A percentile compares a stretch with the other conserved stretches of the same genome.
Evolutionary conservation across 2,888 invertebrate species (phyloP).

Genomic region (Apodemia mormo): DNA sequence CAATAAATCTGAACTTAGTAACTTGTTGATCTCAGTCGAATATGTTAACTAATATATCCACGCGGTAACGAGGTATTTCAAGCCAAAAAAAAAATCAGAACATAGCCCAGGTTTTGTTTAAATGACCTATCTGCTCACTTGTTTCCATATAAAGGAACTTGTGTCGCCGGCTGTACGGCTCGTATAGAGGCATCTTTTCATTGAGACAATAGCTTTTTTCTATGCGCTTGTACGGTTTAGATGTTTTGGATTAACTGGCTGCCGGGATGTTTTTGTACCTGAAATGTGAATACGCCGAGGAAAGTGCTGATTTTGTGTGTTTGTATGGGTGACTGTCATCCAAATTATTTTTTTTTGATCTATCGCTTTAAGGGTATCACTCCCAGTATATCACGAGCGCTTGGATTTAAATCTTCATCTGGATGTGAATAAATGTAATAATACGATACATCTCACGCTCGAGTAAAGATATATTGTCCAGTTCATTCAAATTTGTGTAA

Average conservation of each 20-base stretch:
- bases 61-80: too few relatives aligned
- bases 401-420: too few relatives aligned
- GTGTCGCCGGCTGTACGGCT: constrained; percentile 22
- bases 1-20: too few relatives aligned
- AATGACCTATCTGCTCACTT: background rate
- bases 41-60: too few relatives aligned
- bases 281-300: constrained; percentile 4
- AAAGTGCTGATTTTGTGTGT: background rate
- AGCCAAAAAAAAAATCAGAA: background rate
- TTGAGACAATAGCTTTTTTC: constrained; percentile 32
- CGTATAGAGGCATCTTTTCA: constrained; percentile 29
- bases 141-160: background rate
- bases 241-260: constrained; percentile 23
- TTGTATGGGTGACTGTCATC: background rate
- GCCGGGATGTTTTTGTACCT: constrained; percentile 7
- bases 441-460: too few relatives aligned
- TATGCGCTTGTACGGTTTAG: constrained; percentile 33
- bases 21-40: too few relatives aligned
- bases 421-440: too few relatives aligned
- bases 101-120: background rate
- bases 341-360: too few relatives aligned
- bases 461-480: too few relatives aligned
- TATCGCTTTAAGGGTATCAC: too few relatives aligned
- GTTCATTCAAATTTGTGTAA: too few relatives aligned
- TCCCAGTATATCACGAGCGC: too few relatives aligned